Conservation (phyloP, 2,113 vertebrate species). For the Microtus oregoni region DNA sequence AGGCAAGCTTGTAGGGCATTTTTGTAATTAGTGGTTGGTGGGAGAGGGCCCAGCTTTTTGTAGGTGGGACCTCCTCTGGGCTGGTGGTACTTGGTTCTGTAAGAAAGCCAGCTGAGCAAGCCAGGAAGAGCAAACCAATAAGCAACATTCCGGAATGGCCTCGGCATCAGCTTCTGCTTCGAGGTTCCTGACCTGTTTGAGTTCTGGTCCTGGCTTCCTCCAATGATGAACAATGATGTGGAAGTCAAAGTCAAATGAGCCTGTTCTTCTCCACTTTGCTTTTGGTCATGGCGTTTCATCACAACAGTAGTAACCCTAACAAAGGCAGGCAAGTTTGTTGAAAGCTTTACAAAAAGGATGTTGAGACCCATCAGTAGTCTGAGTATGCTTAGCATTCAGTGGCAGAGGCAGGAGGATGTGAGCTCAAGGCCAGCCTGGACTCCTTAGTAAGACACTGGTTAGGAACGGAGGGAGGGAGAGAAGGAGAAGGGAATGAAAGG, state of each 20-base stretch:
- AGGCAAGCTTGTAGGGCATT: not conserved
- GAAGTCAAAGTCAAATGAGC: not conserved
- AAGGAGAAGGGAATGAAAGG: not conserved
- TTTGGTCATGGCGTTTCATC: not conserved
- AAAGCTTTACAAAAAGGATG: not conserved
- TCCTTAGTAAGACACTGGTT: not conserved
- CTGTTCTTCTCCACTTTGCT: not conserved
- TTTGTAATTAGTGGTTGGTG: not conserved
- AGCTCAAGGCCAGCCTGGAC: not conserved
- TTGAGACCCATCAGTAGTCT: too few species aligned
- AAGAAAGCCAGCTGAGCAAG: not conserved
- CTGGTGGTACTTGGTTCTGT: not conserved
- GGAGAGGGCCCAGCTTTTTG: not conserved
- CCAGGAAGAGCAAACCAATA: not conserved
- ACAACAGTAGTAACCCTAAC: not conserved
- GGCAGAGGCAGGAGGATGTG: not conserved
- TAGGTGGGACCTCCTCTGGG: not conserved
- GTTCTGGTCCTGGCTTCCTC: not conserved
- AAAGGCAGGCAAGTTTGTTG: not conserved
- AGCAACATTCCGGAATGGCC: not conserved
- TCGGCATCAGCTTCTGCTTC: not conserved
- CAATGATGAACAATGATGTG: not conserved
- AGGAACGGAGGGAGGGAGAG: not conserved
- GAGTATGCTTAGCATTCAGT: too few species aligned
- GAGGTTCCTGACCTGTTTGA: not conserved